Conservation (phyloP, 2,797 vertebrate species). For the Loriculus beryllinus region DNA sequence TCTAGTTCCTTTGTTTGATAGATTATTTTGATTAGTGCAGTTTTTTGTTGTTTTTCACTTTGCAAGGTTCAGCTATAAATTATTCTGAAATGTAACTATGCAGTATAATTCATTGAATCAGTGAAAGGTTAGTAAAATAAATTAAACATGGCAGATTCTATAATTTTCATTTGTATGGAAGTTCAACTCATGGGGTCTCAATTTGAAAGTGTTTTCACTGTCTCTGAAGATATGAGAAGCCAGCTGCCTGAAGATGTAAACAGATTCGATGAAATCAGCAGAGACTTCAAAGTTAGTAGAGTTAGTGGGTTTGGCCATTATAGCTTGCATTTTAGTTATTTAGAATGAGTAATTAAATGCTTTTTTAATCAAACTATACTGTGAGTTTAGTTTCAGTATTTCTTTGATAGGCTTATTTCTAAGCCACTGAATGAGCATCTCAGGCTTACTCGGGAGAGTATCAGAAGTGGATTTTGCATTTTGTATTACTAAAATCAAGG, state of each 20-base stretch:
- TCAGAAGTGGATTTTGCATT: not conserved
- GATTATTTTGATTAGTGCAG: not conserved
- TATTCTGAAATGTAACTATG: constrained; percentile 79
- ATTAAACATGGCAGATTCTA: constrained; percentile 73
- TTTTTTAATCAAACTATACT: not conserved
- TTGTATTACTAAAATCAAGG: not conserved
- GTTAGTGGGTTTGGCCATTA: not conserved
- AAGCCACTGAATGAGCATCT: not conserved
- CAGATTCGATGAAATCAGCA: constrained; percentile 77
- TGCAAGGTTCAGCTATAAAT: constrained; percentile 81
- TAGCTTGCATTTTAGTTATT: not conserved
- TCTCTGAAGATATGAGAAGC: constrained; percentile 78
- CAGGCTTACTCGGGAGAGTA: not conserved
- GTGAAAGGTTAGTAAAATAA: constrained; percentile 78
- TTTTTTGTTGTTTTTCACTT: not conserved
- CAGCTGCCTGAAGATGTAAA: constrained; percentile 78
- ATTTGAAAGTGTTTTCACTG: constrained; percentile 82
- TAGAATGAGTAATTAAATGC: not conserved
- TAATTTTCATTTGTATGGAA: constrained; percentile 81
- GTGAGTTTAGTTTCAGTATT: not conserved
- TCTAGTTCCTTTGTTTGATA: not conserved
- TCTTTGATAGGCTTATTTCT: not conserved
- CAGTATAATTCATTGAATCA: constrained; percentile 79
- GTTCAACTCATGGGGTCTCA: constrained; percentile 78
- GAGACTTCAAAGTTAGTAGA: constrained; percentile 79